Percentiles rank a stretch among this genome's conserved stretches.
phyloP scores from a whole-genome alignment of 2,888 invertebrate genomes.

The Agonopterix arenella region DNA sequence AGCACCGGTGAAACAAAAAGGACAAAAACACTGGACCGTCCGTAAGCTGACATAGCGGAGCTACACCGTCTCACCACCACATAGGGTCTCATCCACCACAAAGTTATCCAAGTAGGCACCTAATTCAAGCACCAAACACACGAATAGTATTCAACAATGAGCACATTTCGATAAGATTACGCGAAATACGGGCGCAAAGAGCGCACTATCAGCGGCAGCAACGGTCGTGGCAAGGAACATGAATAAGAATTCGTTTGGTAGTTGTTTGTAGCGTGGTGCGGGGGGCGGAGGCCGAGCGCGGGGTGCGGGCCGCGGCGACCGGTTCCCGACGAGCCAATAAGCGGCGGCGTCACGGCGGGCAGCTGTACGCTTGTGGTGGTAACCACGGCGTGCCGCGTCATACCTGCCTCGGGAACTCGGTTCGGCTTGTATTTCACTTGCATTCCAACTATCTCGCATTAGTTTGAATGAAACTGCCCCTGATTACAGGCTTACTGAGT shows the following conservation, averaged over 20 bases:
- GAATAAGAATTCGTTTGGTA: slow-evolving; percentile 73
- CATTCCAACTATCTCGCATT: slow-evolving; percentile 50
- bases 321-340: slow-evolving; percentile 64
- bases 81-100: slow-evolving; percentile 16
- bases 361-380: slow-evolving; percentile 55
- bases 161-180: slow-evolving; percentile 73
- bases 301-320: slow-evolving; percentile 50
- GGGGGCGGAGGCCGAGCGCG: slow-evolving; percentile 30
- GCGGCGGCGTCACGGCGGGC: slow-evolving; percentile 55
- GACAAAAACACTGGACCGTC: slow-evolving; percentile 57
- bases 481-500: slow-evolving; percentile 42
- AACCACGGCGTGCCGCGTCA: slow-evolving; percentile 46
- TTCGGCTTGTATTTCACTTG: slow-evolving; percentile 47
- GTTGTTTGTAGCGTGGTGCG: slow-evolving; percentile 52
- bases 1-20: slow-evolving; percentile 65
- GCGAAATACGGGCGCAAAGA: slow-evolving; percentile 58
- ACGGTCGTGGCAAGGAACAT: slow-evolving; percentile 68
- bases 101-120: slow-evolving; percentile 14
- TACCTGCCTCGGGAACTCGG: slow-evolving; percentile 38
- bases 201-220: slow-evolving; percentile 62
- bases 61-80: slow-evolving; percentile 22
- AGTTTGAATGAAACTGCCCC: slow-evolving; percentile 58
- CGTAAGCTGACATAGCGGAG: slow-evolving; percentile 61
- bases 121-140: slow-evolving; percentile 22
- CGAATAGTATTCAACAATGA: slow-evolving; percentile 45